Evolutionary conservation across 2,888 invertebrate genomes (phyloP), one percentile per base, ranked within the genome.

Genomic region (Argyra leucocephala): DNA sequence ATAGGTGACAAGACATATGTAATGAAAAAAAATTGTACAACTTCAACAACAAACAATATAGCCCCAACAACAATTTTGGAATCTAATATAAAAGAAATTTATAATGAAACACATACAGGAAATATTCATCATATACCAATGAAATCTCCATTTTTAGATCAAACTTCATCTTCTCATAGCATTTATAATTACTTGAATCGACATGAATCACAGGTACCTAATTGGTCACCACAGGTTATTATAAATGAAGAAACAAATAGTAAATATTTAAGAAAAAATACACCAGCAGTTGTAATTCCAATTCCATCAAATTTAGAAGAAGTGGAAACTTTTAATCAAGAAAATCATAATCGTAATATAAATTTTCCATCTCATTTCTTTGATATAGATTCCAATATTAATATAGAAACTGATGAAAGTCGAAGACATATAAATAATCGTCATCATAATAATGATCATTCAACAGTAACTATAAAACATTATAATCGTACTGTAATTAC

Each of bases 21-120:
- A n/a, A 77, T 77, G 12, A 76, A 76, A 64, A 75, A 77, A 63
- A 78, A 78, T 66, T 76, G 73, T 57, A 76, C 78, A 0, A 77
- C 77, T 26, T 71, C 70, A 7, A 70, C 69, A 22, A 48, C 48
- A 48, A 48, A 48, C 18, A 48, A 48, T 48, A n/a, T n/a, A 15
- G 4, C 15, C 12, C 48, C 48, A 3, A 15, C 18, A 12, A 48
- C 48, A 18, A 48, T 48, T 48, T 31, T 61, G 21, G 10, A 1
- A 21, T 6, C 10, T 5, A 48, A 48, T 48, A 18, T 18, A 12
- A 48, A 18, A 48, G 31, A 24, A 26, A 2, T 6, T 21, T 15
- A 6, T 21, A n/a, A 61, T 21, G 21, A 21, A 31, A 18, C 21
- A 24, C 5, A 31, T 22, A 21, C 5, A 2, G 31, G 31, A 21